phyloP scores from a whole-genome alignment of 1,140 invertebrate species.

The Bilobella aurantiaca region DNA sequence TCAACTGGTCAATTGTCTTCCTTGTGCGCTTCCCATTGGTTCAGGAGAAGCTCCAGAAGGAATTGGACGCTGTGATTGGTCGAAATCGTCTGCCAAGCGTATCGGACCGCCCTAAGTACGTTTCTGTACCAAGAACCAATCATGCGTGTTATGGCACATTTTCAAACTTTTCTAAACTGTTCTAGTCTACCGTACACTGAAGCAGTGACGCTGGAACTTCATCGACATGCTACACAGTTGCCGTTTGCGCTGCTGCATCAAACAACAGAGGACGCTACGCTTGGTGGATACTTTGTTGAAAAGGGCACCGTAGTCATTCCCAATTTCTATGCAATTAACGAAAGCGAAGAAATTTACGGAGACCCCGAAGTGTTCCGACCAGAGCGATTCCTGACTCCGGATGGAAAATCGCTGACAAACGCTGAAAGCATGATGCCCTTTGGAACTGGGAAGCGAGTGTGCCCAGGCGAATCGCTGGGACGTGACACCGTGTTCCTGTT shows the following conservation, averaged over 20 bases:
- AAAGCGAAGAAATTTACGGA: slow-evolving; percentile 35
- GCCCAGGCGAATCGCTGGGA: slow-evolving; percentile 10
- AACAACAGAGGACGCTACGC: neutral
- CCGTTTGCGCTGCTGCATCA: slow-evolving; percentile 7
- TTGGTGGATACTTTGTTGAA: neutral
- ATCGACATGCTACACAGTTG: slow-evolving; percentile 3
- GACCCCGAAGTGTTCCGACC: slow-evolving; percentile 43
- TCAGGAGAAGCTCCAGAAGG: neutral
- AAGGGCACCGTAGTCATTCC: neutral
- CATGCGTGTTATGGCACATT: neutral
- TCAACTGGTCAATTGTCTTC: neutral
- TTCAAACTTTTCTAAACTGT: neutral
- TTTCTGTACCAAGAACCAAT: neutral
- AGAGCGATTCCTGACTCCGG: slow-evolving; percentile 41
- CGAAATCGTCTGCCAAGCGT: neutral
- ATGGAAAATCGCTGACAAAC: slow-evolving; percentile 12
- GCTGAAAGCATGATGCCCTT: slow-evolving; percentile 18
- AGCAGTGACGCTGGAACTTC: slow-evolving; percentile 19
- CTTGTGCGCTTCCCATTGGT: neutral
- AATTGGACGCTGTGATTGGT: neutral
- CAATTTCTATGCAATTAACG: neutral
- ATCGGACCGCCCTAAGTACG: neutral
- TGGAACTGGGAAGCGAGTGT: slow-evolving; percentile 11
- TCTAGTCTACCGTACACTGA: slow-evolving; percentile 39
- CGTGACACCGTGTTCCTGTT: slow-evolving; percentile 9